phyloP scores from a whole-genome alignment of 2,797 vertebrate species.

The Gobio occitaniae region DNA sequence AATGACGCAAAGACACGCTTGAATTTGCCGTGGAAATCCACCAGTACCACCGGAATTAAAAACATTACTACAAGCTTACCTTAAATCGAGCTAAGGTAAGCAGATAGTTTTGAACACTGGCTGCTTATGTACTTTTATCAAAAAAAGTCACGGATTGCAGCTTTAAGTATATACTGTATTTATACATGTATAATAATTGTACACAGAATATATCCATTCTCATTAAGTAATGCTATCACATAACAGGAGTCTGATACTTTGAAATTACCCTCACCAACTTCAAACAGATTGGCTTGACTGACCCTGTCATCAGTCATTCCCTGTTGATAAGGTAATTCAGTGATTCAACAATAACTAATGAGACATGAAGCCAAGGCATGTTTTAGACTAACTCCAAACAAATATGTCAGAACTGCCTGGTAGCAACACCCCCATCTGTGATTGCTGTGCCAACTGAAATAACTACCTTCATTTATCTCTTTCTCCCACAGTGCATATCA shows the following conservation, averaged over 20 bases:
- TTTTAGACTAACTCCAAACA: conserved; percentile 40
- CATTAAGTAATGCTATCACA: neutral
- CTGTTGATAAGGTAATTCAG: conserved; percentile 5
- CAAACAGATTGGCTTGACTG: conserved; percentile 23
- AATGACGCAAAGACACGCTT: no score
- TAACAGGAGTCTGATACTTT: neutral
- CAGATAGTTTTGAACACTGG: no score
- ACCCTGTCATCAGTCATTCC: neutral
- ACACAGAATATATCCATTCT: no score
- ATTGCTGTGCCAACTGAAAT: conserved; percentile 53
- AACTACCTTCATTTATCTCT: conserved; percentile 55
- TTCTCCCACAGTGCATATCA: conserved; percentile 49
- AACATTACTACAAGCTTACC: no score
- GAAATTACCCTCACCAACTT: neutral
- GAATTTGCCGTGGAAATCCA: no score
- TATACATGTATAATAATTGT: no score
- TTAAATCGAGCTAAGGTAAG: no score
- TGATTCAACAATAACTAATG: conserved; percentile 42
- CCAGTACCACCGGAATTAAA: no score
- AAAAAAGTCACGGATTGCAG: no score
- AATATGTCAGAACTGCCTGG: conserved; percentile 46
- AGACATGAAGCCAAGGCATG: conserved; percentile 41
- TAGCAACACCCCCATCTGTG: conserved; percentile 50
- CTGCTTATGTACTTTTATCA: no score
- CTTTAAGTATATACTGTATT: no score